Evolutionary conservation across 2,888 invertebrate species (phyloP), one percentile per base, ranked within the genome.

Genomic region (Micoletzkya japonica): DNA sequence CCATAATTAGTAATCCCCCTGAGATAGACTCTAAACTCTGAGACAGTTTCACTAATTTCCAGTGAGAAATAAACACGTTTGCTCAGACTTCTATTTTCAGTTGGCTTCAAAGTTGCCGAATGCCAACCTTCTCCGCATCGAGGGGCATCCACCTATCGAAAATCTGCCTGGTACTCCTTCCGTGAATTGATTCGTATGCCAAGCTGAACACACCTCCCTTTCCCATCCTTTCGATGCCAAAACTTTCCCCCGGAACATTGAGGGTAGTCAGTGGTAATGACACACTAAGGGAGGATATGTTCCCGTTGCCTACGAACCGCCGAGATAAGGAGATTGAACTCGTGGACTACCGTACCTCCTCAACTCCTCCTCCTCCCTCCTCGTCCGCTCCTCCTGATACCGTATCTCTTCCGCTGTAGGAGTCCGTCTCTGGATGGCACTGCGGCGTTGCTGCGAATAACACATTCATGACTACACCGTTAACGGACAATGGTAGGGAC

Each of bases 311-410:
- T n/a, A 52, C 24, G 24, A 14, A 52, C 24, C 52, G 24, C n/a
- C n/a, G n/a, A n/a, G n/a, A 52, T n/a, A 14, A 6, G 24, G 14
- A 52, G 7, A n/a, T n/a, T 14, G 39, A 20, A 28, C 4, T 2
- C 44, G 30, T 6, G 28, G 20, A 7, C 20, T 4, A 2, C 34
- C 20, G 34, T 4, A 64, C 64, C 64, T 50, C 28, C 20, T 52
- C 24, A 64, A 24, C 28, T 64, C 52, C 52, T 64, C 64, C 30
- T 64, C 64, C 32, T 64, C 34, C 20, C 36, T 64, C 26, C 64
- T 64, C 52, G 64, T 64, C 24, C 64, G 32, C 36, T 50, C 64
- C 37, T 64, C 64, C 24, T 64, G 64, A 64, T 64, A 64, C 14
- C 50, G 50, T 30, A 50, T 2, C 36, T 37, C 24, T 24, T 64